These are phyloP conservation scores for Pachyseris speciosa DNA, from an alignment of 64 coral and sea anemone genomes.

Conservation along the genomic window DNA sequence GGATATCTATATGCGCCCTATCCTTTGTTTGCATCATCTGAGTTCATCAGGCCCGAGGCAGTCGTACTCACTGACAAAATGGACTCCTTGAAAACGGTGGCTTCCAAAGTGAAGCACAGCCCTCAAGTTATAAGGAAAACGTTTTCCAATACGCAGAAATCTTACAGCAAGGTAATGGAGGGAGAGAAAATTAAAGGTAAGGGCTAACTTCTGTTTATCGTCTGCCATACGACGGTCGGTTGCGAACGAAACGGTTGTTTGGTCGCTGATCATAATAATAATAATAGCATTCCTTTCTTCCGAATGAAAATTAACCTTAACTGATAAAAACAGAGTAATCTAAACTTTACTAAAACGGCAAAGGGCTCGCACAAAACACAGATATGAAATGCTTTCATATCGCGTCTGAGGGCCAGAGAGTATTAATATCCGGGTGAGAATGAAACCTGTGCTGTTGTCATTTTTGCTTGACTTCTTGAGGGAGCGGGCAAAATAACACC, in stretches of 20 bases:
- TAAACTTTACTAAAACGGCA: neutral
- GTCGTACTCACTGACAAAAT: neutral
- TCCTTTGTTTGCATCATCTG: no score
- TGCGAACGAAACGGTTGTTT: neutral
- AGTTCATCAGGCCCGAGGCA: no score
- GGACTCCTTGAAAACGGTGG: slow-evolving; percentile 77
- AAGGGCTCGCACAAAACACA: neutral
- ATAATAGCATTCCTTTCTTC: neutral
- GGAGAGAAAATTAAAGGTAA: slow-evolving; percentile 31
- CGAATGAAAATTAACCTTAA: neutral
- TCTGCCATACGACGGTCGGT: no score
- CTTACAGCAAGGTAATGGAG: slow-evolving; percentile 28
- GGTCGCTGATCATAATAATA: neutral
- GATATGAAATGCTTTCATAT: no score
- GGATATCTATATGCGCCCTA: no score
- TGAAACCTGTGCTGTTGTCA: no score
- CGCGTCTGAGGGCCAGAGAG: no score
- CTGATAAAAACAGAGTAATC: neutral
- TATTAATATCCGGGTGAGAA: no score
- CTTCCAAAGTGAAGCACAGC: slow-evolving; percentile 74
- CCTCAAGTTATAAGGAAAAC: slow-evolving; percentile 89
- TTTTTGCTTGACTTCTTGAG: no score
- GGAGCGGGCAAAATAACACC: no score
- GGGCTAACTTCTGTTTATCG: neutral
- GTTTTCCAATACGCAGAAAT: slow-evolving; percentile 21